Evolutionary conservation across 2,888 invertebrate genomes (phyloP).

Genomic region (Drosophila neoperkinsi): DNA sequence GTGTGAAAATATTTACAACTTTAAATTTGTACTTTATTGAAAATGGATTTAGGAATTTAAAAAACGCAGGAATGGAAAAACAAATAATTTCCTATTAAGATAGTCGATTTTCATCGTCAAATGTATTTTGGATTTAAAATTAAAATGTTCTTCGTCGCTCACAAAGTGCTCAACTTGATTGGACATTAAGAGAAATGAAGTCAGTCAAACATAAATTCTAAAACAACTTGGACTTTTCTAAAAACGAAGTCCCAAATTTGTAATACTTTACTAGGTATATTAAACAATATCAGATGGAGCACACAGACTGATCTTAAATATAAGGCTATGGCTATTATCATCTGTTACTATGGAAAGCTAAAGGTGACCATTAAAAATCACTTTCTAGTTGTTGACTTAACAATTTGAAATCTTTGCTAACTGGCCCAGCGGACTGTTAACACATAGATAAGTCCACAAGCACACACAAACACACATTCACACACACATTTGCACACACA

Average conservation of each 20-base stretch:
- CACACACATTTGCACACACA: no score
- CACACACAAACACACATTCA: no score
- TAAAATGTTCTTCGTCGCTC: not conserved
- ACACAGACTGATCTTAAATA: not conserved
- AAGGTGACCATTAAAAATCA: not conserved
- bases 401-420: conserved; percentile 5
- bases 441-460: conserved; percentile 49
- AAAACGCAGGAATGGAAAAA: not conserved
- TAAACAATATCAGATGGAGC: not conserved
- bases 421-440: conserved; percentile 54
- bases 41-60: not conserved
- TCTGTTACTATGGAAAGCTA: not conserved
- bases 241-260: not conserved
- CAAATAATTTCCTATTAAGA: not conserved
- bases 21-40: not conserved
- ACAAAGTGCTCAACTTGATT: not conserved
- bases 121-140: not conserved
- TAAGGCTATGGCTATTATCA: not conserved
- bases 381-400: not conserved
- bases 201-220: not conserved
- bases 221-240: not conserved
- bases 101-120: not conserved
- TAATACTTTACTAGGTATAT: not conserved
- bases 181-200: not conserved
- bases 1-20: not conserved